Percentiles rank a stretch among this genome's conserved stretches.
phyloP scores from a whole-genome alignment of 2,797 vertebrate species.

The Apogon talboti region DNA sequence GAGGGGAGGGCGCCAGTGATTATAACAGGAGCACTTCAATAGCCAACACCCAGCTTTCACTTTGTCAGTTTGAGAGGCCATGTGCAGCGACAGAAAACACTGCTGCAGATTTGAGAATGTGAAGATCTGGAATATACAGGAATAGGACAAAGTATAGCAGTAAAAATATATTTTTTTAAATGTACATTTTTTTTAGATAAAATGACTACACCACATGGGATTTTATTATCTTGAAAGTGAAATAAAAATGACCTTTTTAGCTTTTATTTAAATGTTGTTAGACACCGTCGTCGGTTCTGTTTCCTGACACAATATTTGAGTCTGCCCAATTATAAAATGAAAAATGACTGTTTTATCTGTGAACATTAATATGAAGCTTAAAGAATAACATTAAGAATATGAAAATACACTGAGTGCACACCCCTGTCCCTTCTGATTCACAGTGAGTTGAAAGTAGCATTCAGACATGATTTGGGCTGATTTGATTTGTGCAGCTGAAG shows the following conservation, averaged over 20 bases:
- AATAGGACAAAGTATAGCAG: slow-evolving; percentile 1
- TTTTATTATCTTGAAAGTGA: neutral
- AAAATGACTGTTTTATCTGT: slow-evolving; percentile 44
- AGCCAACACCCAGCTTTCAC: slow-evolving; percentile 46
- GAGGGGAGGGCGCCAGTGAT: slow-evolving; percentile 65
- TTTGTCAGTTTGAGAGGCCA: slow-evolving; percentile 52
- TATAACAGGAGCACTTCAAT: slow-evolving; percentile 59
- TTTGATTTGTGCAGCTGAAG: slow-evolving; percentile 50
- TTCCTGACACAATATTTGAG: slow-evolving; percentile 28
- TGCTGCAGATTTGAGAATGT: slow-evolving; percentile 37
- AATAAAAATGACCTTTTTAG: neutral
- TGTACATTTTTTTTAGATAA: neutral
- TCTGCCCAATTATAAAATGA: slow-evolving; percentile 13
- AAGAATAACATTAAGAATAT: slow-evolving; percentile 29
- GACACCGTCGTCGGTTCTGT: slow-evolving; percentile 32
- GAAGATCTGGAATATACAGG: slow-evolving; percentile 6
- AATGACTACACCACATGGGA: neutral
- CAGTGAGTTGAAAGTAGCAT: too few species aligned
- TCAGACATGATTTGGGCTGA: slow-evolving; percentile 2
- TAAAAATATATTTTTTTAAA: slow-evolving; percentile 12
- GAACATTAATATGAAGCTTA: slow-evolving; percentile 29
- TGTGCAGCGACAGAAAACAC: slow-evolving; percentile 23
- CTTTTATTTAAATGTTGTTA: slow-evolving; percentile 3
- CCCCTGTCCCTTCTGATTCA: slow-evolving; percentile 2
- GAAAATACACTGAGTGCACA: slow-evolving; percentile 12